These are phyloP conservation scores for Fringilla coelebs DNA, from an alignment of 2,797 vertebrate species.

Conservation along the genomic window DNA sequence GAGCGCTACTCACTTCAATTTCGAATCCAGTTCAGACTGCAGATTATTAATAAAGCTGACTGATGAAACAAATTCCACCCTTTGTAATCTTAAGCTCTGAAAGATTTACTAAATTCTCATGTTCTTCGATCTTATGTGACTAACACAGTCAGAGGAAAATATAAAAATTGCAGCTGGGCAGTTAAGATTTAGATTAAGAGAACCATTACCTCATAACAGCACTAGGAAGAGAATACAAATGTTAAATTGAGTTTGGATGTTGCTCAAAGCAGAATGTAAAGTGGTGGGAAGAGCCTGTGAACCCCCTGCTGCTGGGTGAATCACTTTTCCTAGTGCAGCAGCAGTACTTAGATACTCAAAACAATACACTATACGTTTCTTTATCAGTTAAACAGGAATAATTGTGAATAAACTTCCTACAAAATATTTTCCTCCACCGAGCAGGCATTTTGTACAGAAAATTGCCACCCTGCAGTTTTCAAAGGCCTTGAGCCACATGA, in stretches of 20 bases:
- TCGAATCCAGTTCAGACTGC: conserved; percentile 8
- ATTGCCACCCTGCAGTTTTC: neutral
- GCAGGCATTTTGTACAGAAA: neutral
- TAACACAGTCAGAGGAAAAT: conserved; percentile 30
- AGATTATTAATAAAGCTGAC: conserved; percentile 6
- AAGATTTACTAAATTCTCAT: conserved; percentile 42
- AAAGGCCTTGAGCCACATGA: neutral
- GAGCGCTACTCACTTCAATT: neutral
- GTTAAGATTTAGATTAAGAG: conserved; percentile 57
- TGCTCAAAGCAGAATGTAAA: conserved; percentile 47
- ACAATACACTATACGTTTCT: neutral
- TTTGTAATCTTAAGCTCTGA: conserved; percentile 45
- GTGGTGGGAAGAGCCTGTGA: neutral
- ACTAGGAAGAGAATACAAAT: conserved; percentile 18
- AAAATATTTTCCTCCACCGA: neutral
- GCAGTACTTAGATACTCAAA: neutral
- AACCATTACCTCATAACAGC: conserved; percentile 46
- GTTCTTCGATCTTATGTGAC: conserved; percentile 12
- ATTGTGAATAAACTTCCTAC: neutral
- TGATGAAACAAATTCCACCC: neutral
- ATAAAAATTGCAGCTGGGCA: conserved; percentile 28
- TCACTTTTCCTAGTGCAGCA: neutral
- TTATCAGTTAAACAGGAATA: neutral
- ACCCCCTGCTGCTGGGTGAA: neutral
- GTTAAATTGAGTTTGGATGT: conserved; percentile 54